Base-by-base conservation (phyloP, 2,888 invertebrate genomes). In the Platycnemis pennipes region DNA sequence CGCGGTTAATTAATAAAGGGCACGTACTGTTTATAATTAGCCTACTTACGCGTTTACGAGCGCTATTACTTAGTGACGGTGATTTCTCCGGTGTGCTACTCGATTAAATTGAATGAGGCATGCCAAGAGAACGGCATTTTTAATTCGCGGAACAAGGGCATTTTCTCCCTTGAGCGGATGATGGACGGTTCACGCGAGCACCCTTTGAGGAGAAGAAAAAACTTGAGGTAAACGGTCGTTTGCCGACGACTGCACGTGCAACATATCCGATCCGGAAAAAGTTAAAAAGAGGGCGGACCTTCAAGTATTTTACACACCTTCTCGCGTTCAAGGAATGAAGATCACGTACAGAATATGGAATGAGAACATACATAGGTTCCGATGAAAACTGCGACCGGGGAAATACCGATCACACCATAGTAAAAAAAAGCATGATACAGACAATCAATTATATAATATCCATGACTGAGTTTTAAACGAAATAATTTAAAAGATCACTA, bases 1-100 rank as follows among this genome's bases (percentile, higher is more conserved):
- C 16, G 13, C 77, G 31, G 77, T 13, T 37, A 77, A 77, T 77
- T 77, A 77, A 77, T 77, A 77, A 77, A 77, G 37, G 37, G 31
- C 77, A 77, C 77, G 77, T 31, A 77, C 77, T 37, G 77, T 77
- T 31, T 37, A 37, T 11, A 77, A 77, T 77, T 77, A 77, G 77
- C 77, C 77, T 77, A 37, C 37, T 77, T 77, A 77, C 31, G 77
- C 37, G 77, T 77, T 37, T 77, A 37, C 69, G 69, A 37, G 16
- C 31, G 77, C 31, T 37, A 77, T 77, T 37, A 77, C 37, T 26
- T 31, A 37, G 77, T 77, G 37, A 77, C 7, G 37, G 26, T 77
- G 8, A 77, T 77, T 77, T 63, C 37, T 77, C 77, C 37, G 77
- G 77, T 16, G 37, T 37, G 31, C 77, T 37, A 13, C 31, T 37